Evolutionary conservation across 1,140 invertebrate species (phyloP).

Genomic region (Chelonus insularis): DNA sequence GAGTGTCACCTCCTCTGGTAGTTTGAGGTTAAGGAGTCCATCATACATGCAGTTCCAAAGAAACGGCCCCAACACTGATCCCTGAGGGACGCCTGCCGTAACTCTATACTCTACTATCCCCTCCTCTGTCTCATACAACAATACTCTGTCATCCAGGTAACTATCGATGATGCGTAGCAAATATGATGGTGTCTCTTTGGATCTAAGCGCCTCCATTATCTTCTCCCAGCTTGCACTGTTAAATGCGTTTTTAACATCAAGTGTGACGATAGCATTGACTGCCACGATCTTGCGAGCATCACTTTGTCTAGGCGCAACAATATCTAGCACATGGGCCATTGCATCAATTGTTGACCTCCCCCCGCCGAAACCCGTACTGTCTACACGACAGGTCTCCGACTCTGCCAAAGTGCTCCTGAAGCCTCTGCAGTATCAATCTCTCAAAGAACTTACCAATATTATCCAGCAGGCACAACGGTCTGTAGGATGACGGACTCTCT

Average conservation of each 20-base stretch:
- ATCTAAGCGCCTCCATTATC: constrained; percentile 26
- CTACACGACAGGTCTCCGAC: constrained; percentile 23
- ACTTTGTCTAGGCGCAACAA: not conserved
- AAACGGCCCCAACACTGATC: constrained; percentile 36
- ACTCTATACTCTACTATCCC: not conserved
- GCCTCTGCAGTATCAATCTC: constrained; percentile 23
- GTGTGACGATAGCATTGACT: constrained; percentile 14
- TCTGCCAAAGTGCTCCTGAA: constrained; percentile 23
- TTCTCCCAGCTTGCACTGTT: constrained; percentile 32
- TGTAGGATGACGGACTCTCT: constrained; percentile 14
- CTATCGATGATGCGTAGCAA: constrained; percentile 22
- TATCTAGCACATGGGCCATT: constrained; percentile 28
- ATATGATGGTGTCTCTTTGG: constrained; percentile 22
- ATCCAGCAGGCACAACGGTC: constrained; percentile 38
- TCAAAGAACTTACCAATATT: constrained; percentile 35
- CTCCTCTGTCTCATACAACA: constrained; percentile 12
- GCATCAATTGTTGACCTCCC: constrained; percentile 44
- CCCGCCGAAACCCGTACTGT: constrained; percentile 45
- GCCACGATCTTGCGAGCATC: not conserved
- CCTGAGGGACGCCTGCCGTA: constrained; percentile 33
- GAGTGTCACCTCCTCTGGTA: constrained; percentile 15
- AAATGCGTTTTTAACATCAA: constrained; percentile 38
- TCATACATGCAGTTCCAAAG: constrained; percentile 43
- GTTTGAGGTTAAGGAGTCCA: constrained; percentile 29
- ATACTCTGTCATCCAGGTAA: constrained; percentile 28